A percentile compares a stretch with the other conserved stretches of the same genome.
phyloP scores from a whole-genome alignment of 2,113 vertebrate species.

The Pontoporia blainvillei region DNA sequence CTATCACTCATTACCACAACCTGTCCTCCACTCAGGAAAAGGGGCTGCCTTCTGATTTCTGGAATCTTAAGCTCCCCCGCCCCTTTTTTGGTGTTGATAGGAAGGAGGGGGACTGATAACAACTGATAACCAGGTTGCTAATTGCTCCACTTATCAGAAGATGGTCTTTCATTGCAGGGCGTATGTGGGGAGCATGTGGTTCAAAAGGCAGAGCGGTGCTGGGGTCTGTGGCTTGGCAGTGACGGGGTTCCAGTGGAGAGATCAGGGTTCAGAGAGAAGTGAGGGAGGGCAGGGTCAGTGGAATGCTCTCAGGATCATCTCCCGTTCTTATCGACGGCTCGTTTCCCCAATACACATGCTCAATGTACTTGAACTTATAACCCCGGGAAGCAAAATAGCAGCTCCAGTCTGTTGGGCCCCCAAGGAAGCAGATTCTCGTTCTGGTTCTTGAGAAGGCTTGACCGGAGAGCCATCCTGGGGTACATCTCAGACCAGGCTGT shows the following conservation, averaged over 20 bases:
- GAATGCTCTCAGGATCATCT: constrained; percentile 1
- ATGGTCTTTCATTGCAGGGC: not conserved
- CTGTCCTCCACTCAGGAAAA: not conserved
- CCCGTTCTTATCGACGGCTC: not conserved
- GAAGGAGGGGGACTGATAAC: not conserved
- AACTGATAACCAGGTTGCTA: not conserved
- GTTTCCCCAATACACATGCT: not conserved
- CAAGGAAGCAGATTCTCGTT: not conserved
- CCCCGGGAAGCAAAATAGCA: not conserved
- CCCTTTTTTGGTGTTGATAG: not conserved
- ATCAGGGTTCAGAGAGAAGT: constrained; percentile 39
- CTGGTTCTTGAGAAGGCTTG: not conserved
- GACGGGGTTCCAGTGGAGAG: not conserved
- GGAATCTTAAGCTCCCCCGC: not conserved
- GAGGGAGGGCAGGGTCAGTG: not conserved
- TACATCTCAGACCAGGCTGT: not conserved
- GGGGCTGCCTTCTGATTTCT: not conserved
- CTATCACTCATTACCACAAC: not conserved
- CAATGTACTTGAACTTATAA: not conserved
- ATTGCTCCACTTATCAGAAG: constrained; percentile 38
- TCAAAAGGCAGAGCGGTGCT: not conserved
- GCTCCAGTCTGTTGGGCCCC: not conserved
- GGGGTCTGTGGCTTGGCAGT: not conserved
- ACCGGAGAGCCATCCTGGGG: not conserved
- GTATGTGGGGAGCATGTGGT: not conserved